phyloP scores from a whole-genome alignment of 2,113 vertebrate species.

The Chitala chitala region DNA sequence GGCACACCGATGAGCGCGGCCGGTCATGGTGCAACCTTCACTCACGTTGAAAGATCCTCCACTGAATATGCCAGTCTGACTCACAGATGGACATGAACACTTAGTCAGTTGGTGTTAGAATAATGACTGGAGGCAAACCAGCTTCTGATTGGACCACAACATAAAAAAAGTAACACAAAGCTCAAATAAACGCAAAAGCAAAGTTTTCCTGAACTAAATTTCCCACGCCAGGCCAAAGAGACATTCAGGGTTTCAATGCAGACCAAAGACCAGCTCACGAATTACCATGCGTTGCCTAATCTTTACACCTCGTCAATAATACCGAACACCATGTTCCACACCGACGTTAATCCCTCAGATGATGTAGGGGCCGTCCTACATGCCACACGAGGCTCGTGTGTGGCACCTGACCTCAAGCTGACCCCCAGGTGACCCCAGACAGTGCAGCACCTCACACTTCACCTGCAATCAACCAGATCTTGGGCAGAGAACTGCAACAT shows the following conservation, averaged over 20 bases:
- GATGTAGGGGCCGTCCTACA: too few relatives aligned
- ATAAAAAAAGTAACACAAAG: background rate
- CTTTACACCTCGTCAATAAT: background rate
- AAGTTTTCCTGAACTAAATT: too few relatives aligned
- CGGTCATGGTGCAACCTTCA: too few relatives aligned
- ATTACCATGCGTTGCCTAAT: background rate
- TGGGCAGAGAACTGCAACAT: background rate
- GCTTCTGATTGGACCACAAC: background rate
- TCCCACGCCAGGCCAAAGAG: too few relatives aligned
- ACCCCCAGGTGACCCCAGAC: background rate
- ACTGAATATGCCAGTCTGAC: slow-evolving; percentile 15
- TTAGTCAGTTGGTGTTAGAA: background rate
- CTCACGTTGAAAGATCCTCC: slow-evolving; percentile 11
- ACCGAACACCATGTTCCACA: background rate
- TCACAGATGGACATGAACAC: slow-evolving; percentile 1
- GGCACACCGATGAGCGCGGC: too few relatives aligned
- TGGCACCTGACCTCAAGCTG: background rate
- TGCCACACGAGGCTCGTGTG: too few relatives aligned
- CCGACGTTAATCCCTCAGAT: too few relatives aligned
- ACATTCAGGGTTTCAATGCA: too few relatives aligned
- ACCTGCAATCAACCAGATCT: background rate
- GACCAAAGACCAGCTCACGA: too few relatives aligned
- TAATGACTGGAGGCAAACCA: slow-evolving; percentile 3
- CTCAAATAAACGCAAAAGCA: background rate
- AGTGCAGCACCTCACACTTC: background rate